phyloP scores from a whole-genome alignment of 1,140 invertebrate species.

The Leguminivora glycinivorella region DNA sequence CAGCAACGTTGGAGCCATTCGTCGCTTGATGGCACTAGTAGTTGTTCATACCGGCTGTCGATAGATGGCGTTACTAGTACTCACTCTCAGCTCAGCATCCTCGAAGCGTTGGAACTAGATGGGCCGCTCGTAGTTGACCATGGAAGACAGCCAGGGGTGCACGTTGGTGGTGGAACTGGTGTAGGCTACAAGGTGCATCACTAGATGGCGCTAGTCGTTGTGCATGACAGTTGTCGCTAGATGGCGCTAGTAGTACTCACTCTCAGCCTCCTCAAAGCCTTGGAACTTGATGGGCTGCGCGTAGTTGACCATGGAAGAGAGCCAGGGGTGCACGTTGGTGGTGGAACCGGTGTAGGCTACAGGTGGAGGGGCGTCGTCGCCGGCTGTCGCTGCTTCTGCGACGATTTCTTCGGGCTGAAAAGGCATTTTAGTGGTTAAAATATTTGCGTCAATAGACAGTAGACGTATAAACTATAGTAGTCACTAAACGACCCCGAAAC shows the following conservation, averaged over 20 bases:
- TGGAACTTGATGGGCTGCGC: conserved; percentile 99
- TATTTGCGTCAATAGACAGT: too few relatives aligned
- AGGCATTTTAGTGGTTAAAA: background rate
- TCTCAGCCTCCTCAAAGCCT: conserved; percentile 97
- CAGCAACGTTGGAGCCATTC: too few relatives aligned
- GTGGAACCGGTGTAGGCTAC: conserved; percentile 97
- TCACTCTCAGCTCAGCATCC: conserved; percentile 97
- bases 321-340: conserved; percentile 98
- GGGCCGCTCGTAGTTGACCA: conserved; percentile 99
- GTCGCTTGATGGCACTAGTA: too few relatives aligned
- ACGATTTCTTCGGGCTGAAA: conserved; percentile 49
- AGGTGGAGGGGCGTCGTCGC: conserved; percentile 84
- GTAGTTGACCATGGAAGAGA: conserved; percentile 99
- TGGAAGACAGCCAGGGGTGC: conserved; percentile 95
- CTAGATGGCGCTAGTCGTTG: background rate
- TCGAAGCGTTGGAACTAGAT: conserved; percentile 99
- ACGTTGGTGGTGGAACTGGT: background rate
- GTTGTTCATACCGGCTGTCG: background rate
- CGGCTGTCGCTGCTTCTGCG: conserved; percentile 74
- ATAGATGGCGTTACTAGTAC: conserved; percentile 40
- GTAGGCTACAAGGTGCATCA: background rate
- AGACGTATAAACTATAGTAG: too few relatives aligned
- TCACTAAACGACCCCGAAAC: too few relatives aligned
- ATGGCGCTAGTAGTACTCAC: conserved; percentile 80
- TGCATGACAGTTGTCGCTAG: background rate